phyloP scores from a whole-genome alignment of 2,797 vertebrate species.

The Sebastes steindachneri region DNA sequence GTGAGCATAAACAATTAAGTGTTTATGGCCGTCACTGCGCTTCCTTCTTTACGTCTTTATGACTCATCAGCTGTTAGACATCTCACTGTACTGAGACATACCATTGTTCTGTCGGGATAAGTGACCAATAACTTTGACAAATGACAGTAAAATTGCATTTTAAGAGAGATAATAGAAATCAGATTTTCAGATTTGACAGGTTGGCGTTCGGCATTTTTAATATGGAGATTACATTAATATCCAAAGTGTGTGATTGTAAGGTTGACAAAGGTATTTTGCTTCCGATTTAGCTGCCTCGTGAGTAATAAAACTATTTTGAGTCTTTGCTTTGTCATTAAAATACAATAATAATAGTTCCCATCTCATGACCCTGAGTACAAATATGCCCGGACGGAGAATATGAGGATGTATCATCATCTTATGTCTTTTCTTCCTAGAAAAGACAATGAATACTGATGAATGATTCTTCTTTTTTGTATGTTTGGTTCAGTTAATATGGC shows the following conservation, averaged over 20 bases:
- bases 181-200: conserved; percentile 71
- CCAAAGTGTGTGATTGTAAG: conserved; percentile 48
- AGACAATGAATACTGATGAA: conserved; percentile 50
- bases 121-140: conserved; percentile 80
- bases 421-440: conserved; percentile 18
- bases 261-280: conserved; percentile 49
- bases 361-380: not conserved
- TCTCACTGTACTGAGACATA: conserved; percentile 56
- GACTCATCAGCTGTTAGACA: conserved; percentile 61
- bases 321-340: conserved; percentile 37
- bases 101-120: conserved; percentile 60
- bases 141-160: conserved; percentile 72
- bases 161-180: conserved; percentile 73
- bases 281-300: conserved; percentile 42
- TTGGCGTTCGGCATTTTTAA: conserved; percentile 71
- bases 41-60: conserved; percentile 65
- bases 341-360: conserved; percentile 44
- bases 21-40: conserved; percentile 64
- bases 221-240: conserved; percentile 70
- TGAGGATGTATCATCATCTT: conserved; percentile 18
- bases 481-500: conserved; percentile 23
- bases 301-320: conserved; percentile 57
- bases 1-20: conserved; percentile 68
- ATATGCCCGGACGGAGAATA: not conserved
- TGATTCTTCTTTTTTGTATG: conserved; percentile 35